phyloP scores from a whole-genome alignment of 2,113 vertebrate species.

The Oxygymnocypris stewartii region DNA sequence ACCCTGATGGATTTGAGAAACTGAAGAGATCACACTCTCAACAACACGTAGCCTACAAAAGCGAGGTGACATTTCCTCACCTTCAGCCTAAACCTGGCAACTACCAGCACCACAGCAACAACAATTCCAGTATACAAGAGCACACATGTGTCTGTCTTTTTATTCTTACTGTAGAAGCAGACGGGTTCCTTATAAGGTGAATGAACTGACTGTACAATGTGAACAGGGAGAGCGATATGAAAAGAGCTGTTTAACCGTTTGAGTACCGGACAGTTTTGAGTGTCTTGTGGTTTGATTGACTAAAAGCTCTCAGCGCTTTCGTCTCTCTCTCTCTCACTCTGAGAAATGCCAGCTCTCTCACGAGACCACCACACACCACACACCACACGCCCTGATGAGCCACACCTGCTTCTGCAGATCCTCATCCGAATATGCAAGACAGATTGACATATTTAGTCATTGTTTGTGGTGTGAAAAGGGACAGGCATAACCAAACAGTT shows the following conservation, averaged over 20 bases:
- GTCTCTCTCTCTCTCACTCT: constrained; percentile 56
- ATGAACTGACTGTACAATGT: constrained; percentile 11
- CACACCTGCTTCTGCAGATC: constrained; percentile 31
- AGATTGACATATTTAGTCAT: constrained; percentile 13
- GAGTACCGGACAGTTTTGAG: constrained; percentile 71
- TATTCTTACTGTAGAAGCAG: constrained; percentile 27
- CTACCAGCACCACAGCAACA: constrained; percentile 4
- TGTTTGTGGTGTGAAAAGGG: not conserved
- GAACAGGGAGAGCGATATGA: constrained; percentile 47
- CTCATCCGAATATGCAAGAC: not conserved
- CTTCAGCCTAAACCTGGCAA: constrained; percentile 1
- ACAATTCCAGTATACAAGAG: constrained; percentile 2
- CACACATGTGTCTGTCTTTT: not conserved
- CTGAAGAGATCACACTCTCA: not conserved
- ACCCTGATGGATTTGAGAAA: not conserved
- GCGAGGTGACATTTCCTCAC: constrained; percentile 1
- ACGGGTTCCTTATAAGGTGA: constrained; percentile 37
- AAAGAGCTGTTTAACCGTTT: constrained; percentile 78
- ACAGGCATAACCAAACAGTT: constrained; percentile 9
- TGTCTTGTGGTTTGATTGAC: constrained; percentile 72
- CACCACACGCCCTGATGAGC: not conserved
- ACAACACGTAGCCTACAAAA: not conserved
- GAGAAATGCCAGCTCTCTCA: constrained; percentile 52
- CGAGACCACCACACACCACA: constrained; percentile 44
- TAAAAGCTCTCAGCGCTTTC: constrained; percentile 66